phyloP scores from a whole-genome alignment of 2,888 invertebrate species.

The Bombylius discolor region DNA sequence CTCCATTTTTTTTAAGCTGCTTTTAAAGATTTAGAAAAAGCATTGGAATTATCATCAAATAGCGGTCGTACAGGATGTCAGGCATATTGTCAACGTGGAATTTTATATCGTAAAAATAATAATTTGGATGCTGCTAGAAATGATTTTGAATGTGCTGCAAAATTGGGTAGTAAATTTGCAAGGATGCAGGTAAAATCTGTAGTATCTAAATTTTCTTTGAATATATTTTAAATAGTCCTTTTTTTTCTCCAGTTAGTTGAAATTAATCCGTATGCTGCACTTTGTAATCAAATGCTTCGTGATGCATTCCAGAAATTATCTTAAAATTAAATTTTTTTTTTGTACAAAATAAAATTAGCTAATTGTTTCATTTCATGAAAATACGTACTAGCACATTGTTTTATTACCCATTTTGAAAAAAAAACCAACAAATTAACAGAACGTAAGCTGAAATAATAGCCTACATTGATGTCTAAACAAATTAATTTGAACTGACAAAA shows the following conservation, averaged over 20 bases:
- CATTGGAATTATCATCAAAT: conserved; percentile 50
- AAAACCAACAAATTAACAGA: too few relatives aligned
- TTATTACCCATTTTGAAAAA: too few relatives aligned
- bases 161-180: conserved; percentile 76
- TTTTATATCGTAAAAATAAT: conserved; percentile 57
- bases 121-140: conserved; percentile 53
- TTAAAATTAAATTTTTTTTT: not conserved
- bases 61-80: conserved; percentile 54
- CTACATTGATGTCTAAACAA: too few relatives aligned
- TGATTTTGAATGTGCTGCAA: conserved; percentile 68
- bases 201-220: not conserved
- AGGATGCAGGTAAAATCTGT: conserved; percentile 53
- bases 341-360: too few relatives aligned
- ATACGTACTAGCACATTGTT: too few relatives aligned
- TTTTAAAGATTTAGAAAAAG: conserved; percentile 57
- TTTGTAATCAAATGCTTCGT: conserved; percentile 87
- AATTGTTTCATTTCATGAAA: too few relatives aligned
- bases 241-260: conserved; percentile 50
- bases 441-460: too few relatives aligned
- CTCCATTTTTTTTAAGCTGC: conserved; percentile 44
- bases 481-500: too few relatives aligned
- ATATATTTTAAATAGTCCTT: not conserved
- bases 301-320: conserved; percentile 52
- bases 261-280: conserved; percentile 86
- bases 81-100: conserved; percentile 73